phyloP scores from a whole-genome alignment of 2,797 vertebrate species.

The Rallus crepitans region DNA sequence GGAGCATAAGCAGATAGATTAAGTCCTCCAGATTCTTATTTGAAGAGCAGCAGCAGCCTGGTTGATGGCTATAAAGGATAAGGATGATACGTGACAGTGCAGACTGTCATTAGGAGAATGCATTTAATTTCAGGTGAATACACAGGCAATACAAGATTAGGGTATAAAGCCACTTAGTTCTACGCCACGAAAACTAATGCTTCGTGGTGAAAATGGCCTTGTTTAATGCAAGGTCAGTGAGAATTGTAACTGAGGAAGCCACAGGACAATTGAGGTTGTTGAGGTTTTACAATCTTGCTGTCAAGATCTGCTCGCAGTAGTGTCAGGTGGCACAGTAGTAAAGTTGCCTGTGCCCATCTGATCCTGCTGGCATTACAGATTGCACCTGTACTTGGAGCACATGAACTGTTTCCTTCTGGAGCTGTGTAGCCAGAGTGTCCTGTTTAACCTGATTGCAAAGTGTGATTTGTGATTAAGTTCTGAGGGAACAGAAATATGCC shows the following conservation, averaged over 20 bases:
- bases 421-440: background rate
- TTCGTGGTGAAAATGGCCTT: background rate
- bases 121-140: background rate
- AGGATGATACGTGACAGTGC: background rate
- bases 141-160: background rate
- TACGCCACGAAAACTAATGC: background rate
- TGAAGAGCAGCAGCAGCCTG: background rate
- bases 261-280: background rate
- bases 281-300: background rate
- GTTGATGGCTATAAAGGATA: background rate
- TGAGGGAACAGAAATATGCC: background rate
- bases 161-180: background rate
- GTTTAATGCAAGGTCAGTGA: background rate
- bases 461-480: background rate
- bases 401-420: background rate
- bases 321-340: background rate
- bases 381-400: background rate
- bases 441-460: conserved; percentile 23
- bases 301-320: background rate
- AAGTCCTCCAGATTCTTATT: background rate
- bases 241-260: background rate
- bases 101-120: background rate
- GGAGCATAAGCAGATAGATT: background rate
- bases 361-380: conserved; percentile 41
- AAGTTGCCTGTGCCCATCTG: conserved; percentile 27